Percentiles rank a stretch among this genome's conserved stretches.
phyloP scores from a whole-genome alignment of 2,888 invertebrate genomes.

The Rosalia funebris region DNA sequence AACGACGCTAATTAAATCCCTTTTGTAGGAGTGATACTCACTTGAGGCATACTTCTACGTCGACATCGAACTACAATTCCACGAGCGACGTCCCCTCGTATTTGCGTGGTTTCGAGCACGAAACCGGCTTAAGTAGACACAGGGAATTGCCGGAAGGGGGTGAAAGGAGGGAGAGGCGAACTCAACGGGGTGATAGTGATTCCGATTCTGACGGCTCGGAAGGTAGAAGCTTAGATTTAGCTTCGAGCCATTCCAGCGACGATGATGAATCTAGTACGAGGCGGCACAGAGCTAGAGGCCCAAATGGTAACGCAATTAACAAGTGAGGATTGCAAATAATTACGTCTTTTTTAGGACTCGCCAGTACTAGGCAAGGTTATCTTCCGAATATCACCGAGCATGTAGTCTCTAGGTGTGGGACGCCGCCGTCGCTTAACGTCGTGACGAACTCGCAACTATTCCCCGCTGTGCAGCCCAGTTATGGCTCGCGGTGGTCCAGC shows the following conservation, averaged over 20 bases:
- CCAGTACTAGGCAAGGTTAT: slow-evolving; percentile 62
- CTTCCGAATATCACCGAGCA: slow-evolving; percentile 72
- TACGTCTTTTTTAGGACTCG: slow-evolving; percentile 13
- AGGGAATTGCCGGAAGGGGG: slow-evolving; percentile 64
- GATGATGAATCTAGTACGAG: slow-evolving; percentile 76
- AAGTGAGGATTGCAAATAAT: too few relatives aligned
- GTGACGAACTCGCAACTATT: slow-evolving; percentile 76
- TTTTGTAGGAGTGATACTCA: slow-evolving; percentile 79
- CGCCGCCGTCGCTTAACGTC: slow-evolving; percentile 71
- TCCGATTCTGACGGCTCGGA: slow-evolving; percentile 83
- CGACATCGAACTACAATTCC: slow-evolving; percentile 88
- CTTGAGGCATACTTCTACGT: slow-evolving; percentile 83
- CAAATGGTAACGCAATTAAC: slow-evolving; percentile 13
- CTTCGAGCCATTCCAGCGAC: slow-evolving; percentile 95
- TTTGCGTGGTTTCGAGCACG: slow-evolving; percentile 72
- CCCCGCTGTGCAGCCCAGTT: slow-evolving; percentile 72
- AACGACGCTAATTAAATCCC: background rate
- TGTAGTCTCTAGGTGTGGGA: slow-evolving; percentile 64
- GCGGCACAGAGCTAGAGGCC: slow-evolving; percentile 53
- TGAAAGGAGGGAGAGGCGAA: slow-evolving; percentile 57
- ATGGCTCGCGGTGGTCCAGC: slow-evolving; percentile 72
- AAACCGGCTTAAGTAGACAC: slow-evolving; percentile 67
- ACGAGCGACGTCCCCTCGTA: slow-evolving; percentile 82
- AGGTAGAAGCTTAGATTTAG: slow-evolving; percentile 87
- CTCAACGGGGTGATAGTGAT: slow-evolving; percentile 67